These are phyloP conservation scores for Azorinus chamasolen DNA, from an alignment of 2,888 invertebrate species.

Conservation along the genomic window DNA sequence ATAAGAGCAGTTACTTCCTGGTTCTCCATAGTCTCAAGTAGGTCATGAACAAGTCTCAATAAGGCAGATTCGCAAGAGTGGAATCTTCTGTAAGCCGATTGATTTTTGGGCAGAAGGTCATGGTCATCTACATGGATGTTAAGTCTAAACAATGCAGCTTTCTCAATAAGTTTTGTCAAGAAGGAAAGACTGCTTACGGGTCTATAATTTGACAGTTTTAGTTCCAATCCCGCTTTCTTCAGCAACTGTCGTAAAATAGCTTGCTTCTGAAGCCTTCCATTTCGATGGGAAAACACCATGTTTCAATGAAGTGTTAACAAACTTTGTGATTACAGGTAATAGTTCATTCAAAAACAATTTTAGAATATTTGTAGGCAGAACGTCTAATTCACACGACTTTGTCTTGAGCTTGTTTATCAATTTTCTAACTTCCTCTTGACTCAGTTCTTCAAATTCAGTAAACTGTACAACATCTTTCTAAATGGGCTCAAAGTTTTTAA, in stretches of 20 bases:
- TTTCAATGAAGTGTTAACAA: slow-evolving; percentile 26
- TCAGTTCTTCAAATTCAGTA: slow-evolving; percentile 15
- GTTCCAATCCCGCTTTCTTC: slow-evolving; percentile 50
- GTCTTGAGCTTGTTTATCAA: slow-evolving; percentile 21
- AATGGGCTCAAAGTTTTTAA: slow-evolving; percentile 22
- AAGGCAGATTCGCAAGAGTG: slow-evolving; percentile 50
- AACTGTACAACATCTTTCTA: slow-evolving; percentile 18
- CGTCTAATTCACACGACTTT: slow-evolving; percentile 32
- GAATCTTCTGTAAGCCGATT: slow-evolving; percentile 45
- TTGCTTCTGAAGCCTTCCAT: slow-evolving; percentile 50
- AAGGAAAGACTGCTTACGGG: slow-evolving; percentile 11
- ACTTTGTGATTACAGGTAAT: slow-evolving; percentile 14
- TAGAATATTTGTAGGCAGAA: slow-evolving; percentile 26
- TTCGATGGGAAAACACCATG: slow-evolving; percentile 39
- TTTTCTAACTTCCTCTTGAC: slow-evolving; percentile 28
- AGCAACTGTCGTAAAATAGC: slow-evolving; percentile 37
- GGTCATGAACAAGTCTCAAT: slow-evolving; percentile 37
- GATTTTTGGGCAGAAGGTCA: slow-evolving; percentile 33
- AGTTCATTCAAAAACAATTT: slow-evolving; percentile 7
- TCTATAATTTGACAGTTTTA: slow-evolving; percentile 37
- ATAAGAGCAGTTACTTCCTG: too few species aligned
- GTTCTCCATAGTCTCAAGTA: too few species aligned
- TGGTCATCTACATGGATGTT: slow-evolving; percentile 26
- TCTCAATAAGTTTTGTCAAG: slow-evolving; percentile 1
- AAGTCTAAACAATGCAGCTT: slow-evolving; percentile 34